phyloP scores from a whole-genome alignment of 2,113 vertebrate genomes.

The Sarotherodon lohbergeri region DNA sequence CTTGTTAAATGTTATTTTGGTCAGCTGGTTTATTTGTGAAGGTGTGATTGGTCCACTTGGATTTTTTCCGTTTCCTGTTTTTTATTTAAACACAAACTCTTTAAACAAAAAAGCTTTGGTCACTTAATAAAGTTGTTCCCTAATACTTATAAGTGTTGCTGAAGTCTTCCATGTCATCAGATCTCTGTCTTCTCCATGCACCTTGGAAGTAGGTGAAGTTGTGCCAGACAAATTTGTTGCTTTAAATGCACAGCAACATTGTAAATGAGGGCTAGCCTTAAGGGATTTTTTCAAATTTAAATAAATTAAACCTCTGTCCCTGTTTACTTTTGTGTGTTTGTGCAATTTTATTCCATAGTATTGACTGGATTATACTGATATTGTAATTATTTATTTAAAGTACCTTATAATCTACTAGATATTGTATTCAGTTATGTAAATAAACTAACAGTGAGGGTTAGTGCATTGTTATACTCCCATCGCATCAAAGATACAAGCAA shows the following conservation, averaged over 20 bases:
- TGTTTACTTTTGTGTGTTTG: neutral
- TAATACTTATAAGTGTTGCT: neutral
- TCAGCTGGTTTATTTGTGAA: neutral
- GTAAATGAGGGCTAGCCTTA: neutral
- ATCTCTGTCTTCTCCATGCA: neutral
- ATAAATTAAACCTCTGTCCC: neutral
- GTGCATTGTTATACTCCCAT: neutral
- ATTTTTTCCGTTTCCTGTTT: neutral
- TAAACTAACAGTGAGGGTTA: neutral
- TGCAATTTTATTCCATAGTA: neutral
- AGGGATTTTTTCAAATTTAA: neutral
- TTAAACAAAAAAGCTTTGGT: neutral
- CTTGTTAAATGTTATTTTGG: neutral
- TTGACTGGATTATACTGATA: neutral
- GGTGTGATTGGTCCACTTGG: neutral
- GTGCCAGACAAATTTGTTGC: accelerated
- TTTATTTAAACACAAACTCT: neutral
- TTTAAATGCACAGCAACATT: neutral
- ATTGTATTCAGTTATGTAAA: neutral
- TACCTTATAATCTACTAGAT: neutral
- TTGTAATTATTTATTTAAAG: neutral
- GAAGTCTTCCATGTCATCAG: neutral
- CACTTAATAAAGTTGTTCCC: neutral
- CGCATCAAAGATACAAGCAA: neutral
- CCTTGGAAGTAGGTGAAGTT: neutral